Evolutionary conservation across 2,113 vertebrate genomes (phyloP), one percentile per base, ranked within the genome.

Genomic region (Chaetops frenatus): DNA sequence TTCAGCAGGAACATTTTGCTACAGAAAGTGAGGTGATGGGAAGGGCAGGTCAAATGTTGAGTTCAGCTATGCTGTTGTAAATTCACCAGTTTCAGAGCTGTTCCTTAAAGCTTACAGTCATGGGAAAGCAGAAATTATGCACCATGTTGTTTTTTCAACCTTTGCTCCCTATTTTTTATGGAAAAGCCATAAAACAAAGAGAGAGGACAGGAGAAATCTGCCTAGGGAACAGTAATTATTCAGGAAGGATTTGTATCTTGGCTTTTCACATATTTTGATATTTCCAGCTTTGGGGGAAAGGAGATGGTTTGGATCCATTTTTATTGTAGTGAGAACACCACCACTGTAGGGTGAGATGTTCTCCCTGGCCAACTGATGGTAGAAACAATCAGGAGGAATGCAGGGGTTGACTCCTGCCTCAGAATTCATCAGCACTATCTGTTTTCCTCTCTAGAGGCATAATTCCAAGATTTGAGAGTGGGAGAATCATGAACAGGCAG

Each of bases 121-220:
- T 20, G 40, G 81, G 91, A 95, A 73, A 81, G 48, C 40, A 95
- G 61, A 72, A 95, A 81, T 84, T 74, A 86, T 67, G 48, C 48
- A 20, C n/a, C 45, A 48, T 33, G 50, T 28, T 88, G 64, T 76
- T 94, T 92, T 84, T 95, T 57, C 89, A 94, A 91, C 72, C 94
- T 92, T 92, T 95, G 40, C 47, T 83, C 81, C 35, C 51, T 79
- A 47, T 87, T 89, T 79, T 48, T 84, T 92, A 92, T 60, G 57
- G 73, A 84, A 95, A 95, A 95, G 20, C 25, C 81, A 76, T 95
- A 91, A 95, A 92, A 71, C 24, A 47, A 51, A 57, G 51, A 58
- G n/a, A 65, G 14, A 58, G 3, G 57, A 88, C 61, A 58, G 76
- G 53, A 70, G 50, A 89, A 87, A 81, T 83, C 69, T 94, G 89